Evolutionary conservation across 2,797 vertebrate genomes (phyloP), one percentile per base, ranked within the genome.

Genomic region (Strix occidentalis): DNA sequence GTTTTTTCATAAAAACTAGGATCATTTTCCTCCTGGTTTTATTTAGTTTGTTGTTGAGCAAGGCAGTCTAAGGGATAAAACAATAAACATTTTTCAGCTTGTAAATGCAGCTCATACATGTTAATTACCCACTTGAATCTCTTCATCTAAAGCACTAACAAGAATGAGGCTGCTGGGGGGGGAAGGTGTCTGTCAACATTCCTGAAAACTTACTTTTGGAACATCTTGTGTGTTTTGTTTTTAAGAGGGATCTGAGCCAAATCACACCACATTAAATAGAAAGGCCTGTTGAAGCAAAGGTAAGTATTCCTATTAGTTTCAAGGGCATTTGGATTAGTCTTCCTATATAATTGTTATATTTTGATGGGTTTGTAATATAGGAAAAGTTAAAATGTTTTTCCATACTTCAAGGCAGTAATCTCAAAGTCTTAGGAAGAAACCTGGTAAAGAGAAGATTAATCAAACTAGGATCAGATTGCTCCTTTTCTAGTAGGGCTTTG

Each of bases 111-210:
- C 25, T 90, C 19, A 33, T 43, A 61, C 31, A 25, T 29, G 53
- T 81, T 94, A 86, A 89, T 92, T 89, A 83, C 23, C 11, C 60
- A 53, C 33, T 76, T 79, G 68, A 90, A 35, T 85, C 86, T 93
- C 56, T 56, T 93, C 60, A 88, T 76, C 91, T 93, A 39, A 91
- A 84, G 41, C 31, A 66, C 10, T 5, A 57, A 51, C 56, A 84
- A 7, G 43, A 82, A 48, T 45, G 25, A 89, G 57, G 60, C 19
- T 87, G 29, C 29, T 66, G 39, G 9, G 35, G 39, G 11, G 8
- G 8, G 35, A 78, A 85, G n/a, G 43, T 29, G 16, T 7, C 54
- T 56, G 63, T 48, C 80, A 82, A 29, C 74, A 66, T 74, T 60
- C 63, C 54, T 65, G 37, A 43, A 90, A 71, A 54, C n/a, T 45